Base-by-base conservation (phyloP, 30 jellyfish, hydroid and myxozoan species). In the Turritopsis rubra region DNA sequence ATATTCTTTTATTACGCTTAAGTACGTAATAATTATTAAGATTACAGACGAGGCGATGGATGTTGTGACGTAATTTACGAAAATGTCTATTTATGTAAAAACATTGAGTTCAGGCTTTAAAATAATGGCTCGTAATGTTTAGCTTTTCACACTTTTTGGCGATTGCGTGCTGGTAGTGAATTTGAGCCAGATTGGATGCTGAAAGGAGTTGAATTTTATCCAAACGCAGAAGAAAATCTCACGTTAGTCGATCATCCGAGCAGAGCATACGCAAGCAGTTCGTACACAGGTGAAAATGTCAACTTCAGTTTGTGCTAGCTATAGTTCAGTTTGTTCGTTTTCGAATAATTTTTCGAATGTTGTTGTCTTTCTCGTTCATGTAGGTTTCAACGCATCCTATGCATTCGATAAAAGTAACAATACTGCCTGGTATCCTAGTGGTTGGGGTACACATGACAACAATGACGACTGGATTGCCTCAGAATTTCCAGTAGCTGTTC, bases 151-250 rank as follows among this genome's bases (percentile, higher is more conserved):
- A 84, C 74, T 54, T 87, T 5, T 54, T 93, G 98, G 98, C 81
- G 98, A 68, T 83, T 93, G 68, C 82, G 96, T 54, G 97, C 98
- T 18, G 98, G 90, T 4, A 65, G 90, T 25, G 84, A 90, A 26
- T 93, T 93, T 80, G 88, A 88, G 21, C 98, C 98, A 52, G 85
- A 96, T 54, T 93, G 98, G 98, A 88, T 89, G 96, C 74, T 93
- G 22, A 78, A 90, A 1, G 82, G 75, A 75, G 66, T 93, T 27
- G 97, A 88, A 65, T 79, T 89, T 28, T 93, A 84, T 85, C 91
- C 98, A 18, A 88, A 90, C 29, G 54, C 90, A 18, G 96, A 93
- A 53, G 74, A 88, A 27, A 91, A 91, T 75, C 52, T 66, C 53
- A 65, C 95, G 52, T 60, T 91, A 27, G 74, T 96, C 22, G 72